phyloP scores from a whole-genome alignment of 92 coral and sea anemone species.

The Porites divaricata region DNA sequence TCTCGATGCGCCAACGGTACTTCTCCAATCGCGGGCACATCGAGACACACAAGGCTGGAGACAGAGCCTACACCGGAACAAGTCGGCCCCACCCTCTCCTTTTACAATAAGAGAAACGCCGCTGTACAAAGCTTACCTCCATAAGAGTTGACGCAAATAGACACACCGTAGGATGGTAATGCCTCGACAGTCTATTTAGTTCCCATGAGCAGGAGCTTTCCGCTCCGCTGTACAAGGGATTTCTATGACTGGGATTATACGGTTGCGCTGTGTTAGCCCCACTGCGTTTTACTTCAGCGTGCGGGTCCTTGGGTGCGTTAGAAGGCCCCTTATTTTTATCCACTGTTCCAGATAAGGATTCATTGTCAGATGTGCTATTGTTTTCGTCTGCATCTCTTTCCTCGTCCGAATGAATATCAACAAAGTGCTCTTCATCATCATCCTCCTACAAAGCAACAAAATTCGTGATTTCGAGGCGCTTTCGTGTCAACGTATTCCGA shows the following conservation, averaged over 20 bases:
- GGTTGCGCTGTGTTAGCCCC: constrained; percentile 11
- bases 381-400: constrained; percentile 25
- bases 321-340: not conserved
- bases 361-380: not conserved
- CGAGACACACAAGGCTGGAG: no score
- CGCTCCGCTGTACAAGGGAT: constrained; percentile 90
- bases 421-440: constrained; percentile 95
- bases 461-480: no score
- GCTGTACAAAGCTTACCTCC: constrained; percentile 60
- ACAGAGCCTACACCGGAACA: no score
- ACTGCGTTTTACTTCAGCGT: not conserved
- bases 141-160: constrained; percentile 77
- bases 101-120: not conserved
- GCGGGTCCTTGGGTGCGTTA: constrained; percentile 24
- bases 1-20: no score
- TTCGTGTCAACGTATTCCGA: no score
- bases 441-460: constrained; percentile 64
- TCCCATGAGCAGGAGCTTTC: constrained; percentile 94
- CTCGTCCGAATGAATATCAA: constrained; percentile 59
- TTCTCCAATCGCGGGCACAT: no score
- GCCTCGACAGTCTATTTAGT: constrained; percentile 72
- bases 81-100: not conserved
- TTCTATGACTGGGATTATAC: constrained; percentile 78
- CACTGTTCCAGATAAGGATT: not conserved
- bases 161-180: constrained; percentile 94